A percentile compares a stretch with the other conserved stretches of the same genome.
phyloP scores from a whole-genome alignment of 2,113 vertebrate species.

The Halichoeres trimaculatus region DNA sequence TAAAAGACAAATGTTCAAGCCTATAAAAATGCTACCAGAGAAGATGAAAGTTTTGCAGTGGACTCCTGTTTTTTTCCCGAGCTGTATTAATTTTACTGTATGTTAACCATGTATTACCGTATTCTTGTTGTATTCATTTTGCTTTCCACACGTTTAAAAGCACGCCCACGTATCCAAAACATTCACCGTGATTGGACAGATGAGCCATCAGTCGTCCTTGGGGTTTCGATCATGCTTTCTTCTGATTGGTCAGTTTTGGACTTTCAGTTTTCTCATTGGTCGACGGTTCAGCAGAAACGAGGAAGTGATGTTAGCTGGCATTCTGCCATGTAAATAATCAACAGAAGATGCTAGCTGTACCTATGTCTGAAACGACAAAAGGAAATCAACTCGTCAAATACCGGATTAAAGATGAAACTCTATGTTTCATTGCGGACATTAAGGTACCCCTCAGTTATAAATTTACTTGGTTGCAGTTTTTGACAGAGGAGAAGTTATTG shows the following conservation, averaged over 20 bases:
- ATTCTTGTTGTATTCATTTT: not conserved
- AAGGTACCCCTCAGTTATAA: conserved; percentile 47
- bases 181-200: conserved; percentile 29
- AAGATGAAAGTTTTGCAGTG: too few relatives aligned
- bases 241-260: conserved; percentile 55
- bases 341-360: conserved; percentile 65
- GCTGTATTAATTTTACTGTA: too few relatives aligned
- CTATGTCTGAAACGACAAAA: conserved; percentile 48
- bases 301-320: conserved; percentile 66
- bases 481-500: conserved; percentile 40
- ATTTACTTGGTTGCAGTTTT: conserved; percentile 14
- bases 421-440: conserved; percentile 22
- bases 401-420: conserved; percentile 74
- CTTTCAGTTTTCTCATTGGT: too few relatives aligned
- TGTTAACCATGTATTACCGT: too few relatives aligned
- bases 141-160: not conserved
- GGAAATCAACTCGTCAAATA: conserved; percentile 53
- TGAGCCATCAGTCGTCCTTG: not conserved
- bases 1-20: too few relatives aligned
- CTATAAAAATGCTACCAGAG: too few relatives aligned
- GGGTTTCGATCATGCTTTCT: not conserved
- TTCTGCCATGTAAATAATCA: conserved; percentile 75
- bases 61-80: too few relatives aligned
- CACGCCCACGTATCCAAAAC: conserved; percentile 34
- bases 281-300: conserved; percentile 32